Percentiles rank a stretch among this genome's conserved stretches.
Conservation (phyloP, 2,113 vertebrate genomes). For the Calyptommatus sinebrachiatus region DNA sequence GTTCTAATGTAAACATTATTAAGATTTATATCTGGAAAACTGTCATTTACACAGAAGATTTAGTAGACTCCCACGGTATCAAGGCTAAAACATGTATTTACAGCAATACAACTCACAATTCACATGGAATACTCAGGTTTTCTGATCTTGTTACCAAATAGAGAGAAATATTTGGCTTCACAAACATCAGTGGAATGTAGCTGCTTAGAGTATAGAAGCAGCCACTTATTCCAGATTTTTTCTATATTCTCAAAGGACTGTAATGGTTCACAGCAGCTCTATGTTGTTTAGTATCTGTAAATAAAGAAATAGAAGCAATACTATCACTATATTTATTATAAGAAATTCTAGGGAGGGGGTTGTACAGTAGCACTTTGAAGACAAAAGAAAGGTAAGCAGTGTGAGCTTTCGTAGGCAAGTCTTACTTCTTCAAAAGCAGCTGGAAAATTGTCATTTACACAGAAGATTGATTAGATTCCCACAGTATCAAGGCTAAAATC, state of each 20-base stretch:
- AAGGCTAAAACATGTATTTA: slow-evolving; percentile 28
- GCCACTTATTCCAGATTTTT: neutral
- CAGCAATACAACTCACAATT: slow-evolving; percentile 15
- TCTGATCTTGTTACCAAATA: slow-evolving; percentile 8
- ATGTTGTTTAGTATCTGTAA: neutral
- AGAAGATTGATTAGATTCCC: slow-evolving; percentile 49
- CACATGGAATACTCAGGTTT: slow-evolving; percentile 1
- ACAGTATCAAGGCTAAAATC: slow-evolving; percentile 34
- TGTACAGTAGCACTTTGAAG: no score
- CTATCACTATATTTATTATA: neutral
- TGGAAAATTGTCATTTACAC: slow-evolving; percentile 49
- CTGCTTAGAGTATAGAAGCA: neutral
- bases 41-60: slow-evolving; percentile 51
- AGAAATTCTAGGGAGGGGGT: no score
- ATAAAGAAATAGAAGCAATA: neutral
- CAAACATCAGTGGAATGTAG: neutral
- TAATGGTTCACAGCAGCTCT: neutral
- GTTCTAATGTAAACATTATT: slow-evolving; percentile 55
- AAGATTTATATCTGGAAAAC: slow-evolving; percentile 49
- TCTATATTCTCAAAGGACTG: neutral
- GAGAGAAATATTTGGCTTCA: neutral
- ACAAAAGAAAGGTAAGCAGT: no score
- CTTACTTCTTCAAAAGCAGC: neutral
- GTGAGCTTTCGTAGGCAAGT: no score
- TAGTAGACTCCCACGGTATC: slow-evolving; percentile 44